Base-by-base conservation (phyloP, 2,113 vertebrate genomes). In the Mastomys coucha region DNA sequence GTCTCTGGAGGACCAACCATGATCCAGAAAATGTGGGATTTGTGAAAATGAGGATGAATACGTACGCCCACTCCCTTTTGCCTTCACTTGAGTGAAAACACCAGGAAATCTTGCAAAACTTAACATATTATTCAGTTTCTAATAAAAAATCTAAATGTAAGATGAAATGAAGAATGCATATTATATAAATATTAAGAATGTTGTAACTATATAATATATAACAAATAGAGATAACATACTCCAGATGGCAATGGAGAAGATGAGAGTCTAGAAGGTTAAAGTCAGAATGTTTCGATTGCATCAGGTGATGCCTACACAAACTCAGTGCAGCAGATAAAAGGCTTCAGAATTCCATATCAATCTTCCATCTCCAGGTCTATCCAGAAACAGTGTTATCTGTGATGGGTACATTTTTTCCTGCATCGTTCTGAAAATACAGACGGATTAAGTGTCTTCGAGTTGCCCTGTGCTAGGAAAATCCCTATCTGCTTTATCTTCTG, bases 121-220 rank as follows among this genome's bases (percentile, higher is more conserved):
- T 67, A 24, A 24, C 0, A 36, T 72, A 26, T 36, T 26, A 56
- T 4, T 84, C 20, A 80, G 58, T 94, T 94, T 45, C 19, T 76
- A 94, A 72, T 92, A 88, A 49, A 96, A 96, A 81, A 58, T 5
- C 24, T 70, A 87, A 77, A 87, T 78, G 3, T 51, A 7, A 65
- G 26, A 4, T 88, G 75, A 65, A 26, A 0, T 31, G 93, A 91
- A 51, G 65, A 84, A 81, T 28, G 12, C 11, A 8, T 24, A 12
- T 28, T 84, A 4, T 84, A 12, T 65, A 85, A 65, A 86, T 49
- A 67, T 63, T 86, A 67, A 67, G 82, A 45, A 85, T 5, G 2
- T 19, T 65, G 20, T 51, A 87, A 49, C 20, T 49, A 13, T 36
- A 53, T 26, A 13, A 24, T 70, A 8, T 7, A 22, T 36, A 24